A percentile compares a stretch with the other conserved stretches of the same genome.
Conservation (phyloP, 2,113 vertebrate species). For the Pterocles orientalis region DNA sequence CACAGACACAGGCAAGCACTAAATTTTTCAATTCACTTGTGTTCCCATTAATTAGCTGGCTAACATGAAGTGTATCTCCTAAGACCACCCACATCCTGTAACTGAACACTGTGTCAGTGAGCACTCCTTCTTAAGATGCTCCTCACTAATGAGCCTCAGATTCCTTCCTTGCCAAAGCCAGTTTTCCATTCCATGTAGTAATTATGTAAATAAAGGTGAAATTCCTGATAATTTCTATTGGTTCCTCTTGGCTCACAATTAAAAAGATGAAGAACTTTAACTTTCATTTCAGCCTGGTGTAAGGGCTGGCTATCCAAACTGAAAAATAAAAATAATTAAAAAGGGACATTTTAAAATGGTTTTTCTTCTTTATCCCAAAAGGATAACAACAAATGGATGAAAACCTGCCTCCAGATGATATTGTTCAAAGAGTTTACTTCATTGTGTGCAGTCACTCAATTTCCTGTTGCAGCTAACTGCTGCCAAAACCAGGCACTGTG, state of each 20-base stretch:
- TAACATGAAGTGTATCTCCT: neutral
- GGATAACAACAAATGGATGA: neutral
- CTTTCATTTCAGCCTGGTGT: neutral
- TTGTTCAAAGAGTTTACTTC: neutral
- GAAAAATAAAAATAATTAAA: neutral
- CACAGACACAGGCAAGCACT: neutral
- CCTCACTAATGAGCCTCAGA: neutral
- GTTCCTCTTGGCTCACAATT: neutral
- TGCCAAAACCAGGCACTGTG: neutral
- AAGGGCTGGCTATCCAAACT: neutral
- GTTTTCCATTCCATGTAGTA: neutral
- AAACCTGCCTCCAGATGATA: neutral
- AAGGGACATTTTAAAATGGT: neutral
- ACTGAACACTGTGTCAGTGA: neutral
- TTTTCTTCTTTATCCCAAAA: neutral
- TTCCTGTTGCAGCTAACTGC: neutral
- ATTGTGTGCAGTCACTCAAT: neutral
- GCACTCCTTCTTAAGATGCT: neutral
- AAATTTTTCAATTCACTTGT: neutral
- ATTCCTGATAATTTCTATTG: neutral
- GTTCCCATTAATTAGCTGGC: neutral
- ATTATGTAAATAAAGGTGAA: conserved; percentile 32
- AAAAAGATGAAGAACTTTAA: neutral
- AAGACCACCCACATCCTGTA: neutral
- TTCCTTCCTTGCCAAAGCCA: neutral